Base-by-base conservation (phyloP, 2,888 invertebrate genomes). In the Erebia ligea region DNA sequence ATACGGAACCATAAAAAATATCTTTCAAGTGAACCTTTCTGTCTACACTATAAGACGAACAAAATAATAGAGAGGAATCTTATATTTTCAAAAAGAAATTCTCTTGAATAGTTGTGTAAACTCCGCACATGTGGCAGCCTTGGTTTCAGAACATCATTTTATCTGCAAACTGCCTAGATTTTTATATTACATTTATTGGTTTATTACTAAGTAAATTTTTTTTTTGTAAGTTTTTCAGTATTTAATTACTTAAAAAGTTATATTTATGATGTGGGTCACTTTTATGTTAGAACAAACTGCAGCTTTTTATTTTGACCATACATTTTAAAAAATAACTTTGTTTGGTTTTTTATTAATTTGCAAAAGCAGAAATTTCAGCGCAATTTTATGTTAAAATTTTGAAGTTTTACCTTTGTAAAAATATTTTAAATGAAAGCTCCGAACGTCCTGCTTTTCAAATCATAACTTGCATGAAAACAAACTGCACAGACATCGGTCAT, bases 121-220 rank as follows among this genome's bases (percentile, higher is more conserved):
- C 73, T 52, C 70, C 64, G 64, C 45, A 72, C 73, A 70, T 70
- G 73, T 67, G 70, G 64, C 52, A 40, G 69, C 74, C 70, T 73
- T 75, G 70, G 74, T 73, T 71, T 70, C 57, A 54, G 68, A 61
- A 58, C 69, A 65, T 67, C 25, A 25, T 25, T 25, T 25, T 25
- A 25, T 59, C 69, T 69, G 72, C 72, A 58, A 74, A 71, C 65
- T 58, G 64, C 69, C 69, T 68, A 65, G 67, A 71, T 73, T 65
- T 69, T 25, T n/a, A n/a, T n/a, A n/a, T n/a, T n/a, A n/a, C n/a
- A n/a, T n/a, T n/a, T n/a, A n/a, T n/a, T n/a, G n/a, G n/a, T n/a
- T n/a, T n/a, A n/a, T n/a, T n/a, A n/a, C n/a, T n/a, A n/a, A n/a
- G n/a, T n/a, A n/a, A n/a, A n/a, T n/a, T n/a, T n/a, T n/a, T n/a